phyloP scores from a whole-genome alignment of 2,888 invertebrate species.

The Cataglyphis cursor region DNA sequence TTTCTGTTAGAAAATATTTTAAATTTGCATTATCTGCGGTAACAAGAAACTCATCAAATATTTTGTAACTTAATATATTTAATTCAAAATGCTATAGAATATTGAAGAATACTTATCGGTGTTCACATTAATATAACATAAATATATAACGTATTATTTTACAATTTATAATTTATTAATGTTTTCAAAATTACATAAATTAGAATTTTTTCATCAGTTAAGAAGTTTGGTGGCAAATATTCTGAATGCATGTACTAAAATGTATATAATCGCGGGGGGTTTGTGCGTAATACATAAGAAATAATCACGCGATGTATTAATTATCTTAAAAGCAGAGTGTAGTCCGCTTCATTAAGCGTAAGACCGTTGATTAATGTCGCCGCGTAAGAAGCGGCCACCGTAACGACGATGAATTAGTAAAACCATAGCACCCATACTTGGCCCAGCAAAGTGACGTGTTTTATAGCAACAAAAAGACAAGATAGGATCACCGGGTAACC shows the following conservation, averaged over 20 bases:
- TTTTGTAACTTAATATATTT: neutral
- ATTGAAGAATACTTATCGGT: neutral
- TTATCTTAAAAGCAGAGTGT: constrained; percentile 51
- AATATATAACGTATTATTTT: neutral
- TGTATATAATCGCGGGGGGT: neutral
- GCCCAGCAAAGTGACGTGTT: constrained; percentile 30
- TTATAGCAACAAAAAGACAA: constrained; percentile 43
- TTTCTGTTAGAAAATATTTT: neutral
- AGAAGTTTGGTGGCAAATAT: neutral
- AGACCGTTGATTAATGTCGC: constrained; percentile 53
- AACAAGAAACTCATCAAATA: neutral
- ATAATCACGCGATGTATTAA: constrained; percentile 48
- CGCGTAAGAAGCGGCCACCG: constrained; percentile 28
- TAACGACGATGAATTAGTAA: constrained; percentile 56
- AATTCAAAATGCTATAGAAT: neutral
- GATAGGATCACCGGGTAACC: constrained; percentile 19
- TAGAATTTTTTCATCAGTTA: neutral
- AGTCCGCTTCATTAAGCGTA: constrained; percentile 53
- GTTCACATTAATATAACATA: neutral
- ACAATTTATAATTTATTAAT: neutral
- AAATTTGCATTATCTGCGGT: neutral
- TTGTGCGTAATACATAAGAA: constrained; percentile 36
- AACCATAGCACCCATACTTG: constrained; percentile 35
- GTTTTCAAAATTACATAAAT: neutral
- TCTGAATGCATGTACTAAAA: neutral